A percentile compares a stretch with the other conserved stretches of the same genome.
phyloP scores from a whole-genome alignment of 1,140 invertebrate species.

The Uloborus diversus region DNA sequence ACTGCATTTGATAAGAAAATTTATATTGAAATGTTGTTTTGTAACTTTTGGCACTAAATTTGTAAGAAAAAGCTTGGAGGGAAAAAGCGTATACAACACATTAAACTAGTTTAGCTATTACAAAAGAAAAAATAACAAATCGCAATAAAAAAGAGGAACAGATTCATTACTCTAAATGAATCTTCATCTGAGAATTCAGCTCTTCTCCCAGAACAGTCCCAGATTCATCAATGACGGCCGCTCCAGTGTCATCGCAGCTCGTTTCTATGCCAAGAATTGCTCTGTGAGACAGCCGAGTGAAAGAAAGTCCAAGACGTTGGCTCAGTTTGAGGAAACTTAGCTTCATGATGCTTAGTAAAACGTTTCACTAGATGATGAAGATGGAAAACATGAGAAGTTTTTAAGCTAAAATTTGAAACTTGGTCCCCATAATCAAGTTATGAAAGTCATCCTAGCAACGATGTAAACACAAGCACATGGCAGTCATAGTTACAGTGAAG shows the following conservation, averaged over 20 bases:
- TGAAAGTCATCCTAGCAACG: not conserved
- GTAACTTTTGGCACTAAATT: too few relatives aligned
- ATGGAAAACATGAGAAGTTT: not conserved
- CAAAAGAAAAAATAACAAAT: too few relatives aligned
- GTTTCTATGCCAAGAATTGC: conserved; percentile 91
- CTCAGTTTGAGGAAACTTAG: not conserved
- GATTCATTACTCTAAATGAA: conserved; percentile 79
- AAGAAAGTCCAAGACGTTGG: not conserved
- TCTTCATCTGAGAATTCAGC: conserved; percentile 77
- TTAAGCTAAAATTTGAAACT: not conserved
- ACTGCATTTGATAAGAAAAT: too few relatives aligned
- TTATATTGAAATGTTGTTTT: too few relatives aligned
- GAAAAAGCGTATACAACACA: too few relatives aligned
- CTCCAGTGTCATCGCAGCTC: conserved; percentile 98
- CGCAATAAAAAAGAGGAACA: too few relatives aligned
- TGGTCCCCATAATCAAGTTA: not conserved
- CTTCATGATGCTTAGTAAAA: not conserved
- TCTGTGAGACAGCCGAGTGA: conserved; percentile 8
- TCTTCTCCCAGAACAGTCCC: conserved; percentile 82
- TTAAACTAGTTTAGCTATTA: too few relatives aligned
- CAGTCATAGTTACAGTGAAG: too few relatives aligned
- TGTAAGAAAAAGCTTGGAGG: too few relatives aligned
- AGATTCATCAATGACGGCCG: conserved; percentile 80
- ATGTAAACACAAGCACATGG: too few relatives aligned
- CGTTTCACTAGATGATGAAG: not conserved